Evolutionary conservation across 2,888 invertebrate genomes (phyloP), one percentile per base, ranked within the genome.

Genomic region (Erebia palarica): DNA sequence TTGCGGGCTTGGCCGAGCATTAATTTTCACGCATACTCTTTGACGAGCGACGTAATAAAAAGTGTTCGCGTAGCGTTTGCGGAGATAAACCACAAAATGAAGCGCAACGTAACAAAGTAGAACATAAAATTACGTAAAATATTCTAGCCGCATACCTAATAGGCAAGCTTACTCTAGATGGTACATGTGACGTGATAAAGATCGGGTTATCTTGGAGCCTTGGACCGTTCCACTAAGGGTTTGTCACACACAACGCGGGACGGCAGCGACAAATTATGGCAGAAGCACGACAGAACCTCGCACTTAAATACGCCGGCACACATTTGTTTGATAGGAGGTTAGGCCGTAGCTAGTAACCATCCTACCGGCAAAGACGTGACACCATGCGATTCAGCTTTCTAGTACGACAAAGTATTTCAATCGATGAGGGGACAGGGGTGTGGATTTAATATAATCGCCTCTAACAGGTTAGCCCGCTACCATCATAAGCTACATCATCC

Each of bases 191-290:
- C 13, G 1, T n/a, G 11, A 21, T 18, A 53, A 36, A 65, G n/a
- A 53, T 53, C 65, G 10, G 27, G 65, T 65, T 53, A 14, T 53
- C n/a, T 13, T 44, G 8, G 61, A 65, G 53, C 66, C 58, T 66
- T 66, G 58, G n/a, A 58, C 55, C 53, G 55, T 53, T 65, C 9
- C 13, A 55, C 44, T 65, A 36, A 66, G 10, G 42, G 18, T 21
- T 57, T 11, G 10, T 1, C 21, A 57, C 11, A 4, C 57, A 21
- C 10, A 47, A 11, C 18, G 16, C 16, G 57, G 10, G 13, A 57
- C 53, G 1, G n/a, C 2, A 16, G 16, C 16, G 16, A 13, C 3
- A 13, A 0, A 47, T 47, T 11, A 47, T 3, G 47, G 13, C 47
- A 47, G 1, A 44, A 44, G 4, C 2, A 27, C 2, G 4, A 36